Conservation (phyloP, 2,888 invertebrate species). For the Physocephala rufipes region DNA sequence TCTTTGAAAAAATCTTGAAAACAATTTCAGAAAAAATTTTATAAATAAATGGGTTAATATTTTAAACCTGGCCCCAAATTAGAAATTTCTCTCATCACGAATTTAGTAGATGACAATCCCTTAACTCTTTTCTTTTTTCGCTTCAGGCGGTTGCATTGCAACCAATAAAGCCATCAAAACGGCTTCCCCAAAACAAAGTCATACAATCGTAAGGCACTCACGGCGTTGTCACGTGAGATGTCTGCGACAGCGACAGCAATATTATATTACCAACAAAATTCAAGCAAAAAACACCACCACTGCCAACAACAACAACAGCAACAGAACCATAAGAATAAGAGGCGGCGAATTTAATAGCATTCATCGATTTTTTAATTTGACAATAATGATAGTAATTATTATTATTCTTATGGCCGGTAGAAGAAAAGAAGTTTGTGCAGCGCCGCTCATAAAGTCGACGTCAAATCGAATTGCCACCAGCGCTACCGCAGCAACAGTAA, state of each 20-base stretch:
- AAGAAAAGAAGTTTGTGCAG: too few species aligned
- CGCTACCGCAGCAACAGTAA: conserved; percentile 20
- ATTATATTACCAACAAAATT: not conserved
- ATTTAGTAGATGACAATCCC: not conserved
- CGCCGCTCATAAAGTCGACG: conserved; percentile 41
- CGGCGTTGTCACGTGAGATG: conserved; percentile 39
- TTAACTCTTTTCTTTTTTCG: not conserved
- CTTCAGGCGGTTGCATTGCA: conserved; percentile 58
- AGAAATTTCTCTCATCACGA: not conserved
- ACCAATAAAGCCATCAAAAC: conserved; percentile 55
- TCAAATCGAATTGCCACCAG: conserved; percentile 39
- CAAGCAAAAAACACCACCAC: not conserved
- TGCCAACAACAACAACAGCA: not conserved
- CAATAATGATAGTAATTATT: too few species aligned
- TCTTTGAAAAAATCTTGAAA: too few species aligned
- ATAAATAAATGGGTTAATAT: too few species aligned
- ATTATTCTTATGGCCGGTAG: too few species aligned
- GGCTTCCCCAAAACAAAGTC: conserved; percentile 46
- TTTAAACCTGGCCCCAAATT: not conserved
- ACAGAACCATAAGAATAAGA: conserved; percentile 9
- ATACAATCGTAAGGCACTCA: conserved; percentile 36
- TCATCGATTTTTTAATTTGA: too few species aligned
- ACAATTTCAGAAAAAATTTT: too few species aligned
- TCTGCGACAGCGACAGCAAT: conserved; percentile 24
- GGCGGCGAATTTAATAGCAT: conserved; percentile 22